A percentile compares a stretch with the other conserved stretches of the same genome.
Evolutionary conservation across 2,888 invertebrate species (phyloP).

Genomic region (Polia nebulosa): DNA sequence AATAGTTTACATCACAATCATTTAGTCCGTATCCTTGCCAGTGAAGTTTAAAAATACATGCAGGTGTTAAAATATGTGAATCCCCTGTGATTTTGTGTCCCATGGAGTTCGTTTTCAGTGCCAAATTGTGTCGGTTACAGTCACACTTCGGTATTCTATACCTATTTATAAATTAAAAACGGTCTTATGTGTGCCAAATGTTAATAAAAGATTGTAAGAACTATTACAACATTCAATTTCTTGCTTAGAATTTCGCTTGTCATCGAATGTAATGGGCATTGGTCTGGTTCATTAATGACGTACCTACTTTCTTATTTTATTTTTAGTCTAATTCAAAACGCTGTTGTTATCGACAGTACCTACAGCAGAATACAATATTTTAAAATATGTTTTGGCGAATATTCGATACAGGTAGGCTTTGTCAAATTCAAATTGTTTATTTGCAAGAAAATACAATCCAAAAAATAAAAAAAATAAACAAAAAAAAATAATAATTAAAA

Average conservation of each 20-base stretch:
- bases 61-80: constrained; percentile 22
- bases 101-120: constrained; percentile 47
- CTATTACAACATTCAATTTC: constrained; percentile 47
- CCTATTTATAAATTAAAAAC: constrained; percentile 69
- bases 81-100: constrained; percentile 15
- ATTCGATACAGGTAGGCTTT: neutral
- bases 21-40: constrained; percentile 10
- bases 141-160: constrained; percentile 58
- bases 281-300: constrained; percentile 9
- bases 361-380: neutral
- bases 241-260: constrained; percentile 30
- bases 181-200: constrained; percentile 63
- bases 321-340: constrained; percentile 8
- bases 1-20: constrained; percentile 5
- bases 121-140: constrained; percentile 60
- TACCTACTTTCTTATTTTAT: constrained; percentile 14
- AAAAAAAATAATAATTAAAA: too few species aligned
- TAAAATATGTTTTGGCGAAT: neutral
- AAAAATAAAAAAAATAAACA: too few species aligned
- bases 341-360: constrained; percentile 13
- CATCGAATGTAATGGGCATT: constrained; percentile 13
- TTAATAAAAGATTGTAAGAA: constrained; percentile 53
- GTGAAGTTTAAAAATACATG: constrained; percentile 24
- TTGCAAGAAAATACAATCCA: too few species aligned
- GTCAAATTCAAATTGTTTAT: too few species aligned